A percentile compares a stretch with the other conserved stretches of the same genome.
Evolutionary conservation across 2,113 vertebrate genomes (phyloP).

Genomic region (Phaethon lepturus): DNA sequence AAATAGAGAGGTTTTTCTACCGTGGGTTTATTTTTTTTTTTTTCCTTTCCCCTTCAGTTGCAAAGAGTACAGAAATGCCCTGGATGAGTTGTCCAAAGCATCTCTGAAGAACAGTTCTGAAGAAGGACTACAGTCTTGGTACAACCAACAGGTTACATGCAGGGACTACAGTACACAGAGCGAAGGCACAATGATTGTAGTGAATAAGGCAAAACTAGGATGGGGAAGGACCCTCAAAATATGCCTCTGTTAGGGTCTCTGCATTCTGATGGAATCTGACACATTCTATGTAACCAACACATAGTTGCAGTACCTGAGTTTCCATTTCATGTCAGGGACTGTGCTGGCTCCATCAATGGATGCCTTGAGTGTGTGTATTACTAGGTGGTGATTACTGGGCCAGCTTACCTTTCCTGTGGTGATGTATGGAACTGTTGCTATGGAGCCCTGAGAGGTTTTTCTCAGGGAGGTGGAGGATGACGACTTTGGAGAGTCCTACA

Average conservation of each 20-base stretch:
- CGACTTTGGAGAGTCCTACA: background rate
- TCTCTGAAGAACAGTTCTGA: conserved; percentile 79
- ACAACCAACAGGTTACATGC: conserved; percentile 74
- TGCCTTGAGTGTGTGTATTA: background rate
- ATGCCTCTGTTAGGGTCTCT: background rate
- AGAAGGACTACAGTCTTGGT: conserved; percentile 74
- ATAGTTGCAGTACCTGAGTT: background rate
- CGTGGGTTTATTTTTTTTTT: background rate
- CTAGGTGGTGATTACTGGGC: background rate
- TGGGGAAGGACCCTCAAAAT: background rate
- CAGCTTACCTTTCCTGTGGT: background rate
- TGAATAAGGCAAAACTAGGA: background rate
- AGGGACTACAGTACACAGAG: background rate
- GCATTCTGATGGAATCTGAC: background rate
- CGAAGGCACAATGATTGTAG: background rate
- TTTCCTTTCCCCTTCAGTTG: conserved; percentile 77
- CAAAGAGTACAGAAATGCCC: conserved; percentile 94
- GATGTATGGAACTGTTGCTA: background rate
- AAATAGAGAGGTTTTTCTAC: background rate
- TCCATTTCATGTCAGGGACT: background rate
- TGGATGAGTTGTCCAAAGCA: conserved; percentile 91
- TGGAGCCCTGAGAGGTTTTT: background rate
- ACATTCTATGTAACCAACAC: background rate
- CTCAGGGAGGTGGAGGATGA: background rate
- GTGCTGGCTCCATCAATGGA: background rate